A percentile compares a stretch with the other conserved stretches of the same genome.
Conservation (phyloP, 2,888 invertebrate genomes). For the Antheraea assamensis region DNA sequence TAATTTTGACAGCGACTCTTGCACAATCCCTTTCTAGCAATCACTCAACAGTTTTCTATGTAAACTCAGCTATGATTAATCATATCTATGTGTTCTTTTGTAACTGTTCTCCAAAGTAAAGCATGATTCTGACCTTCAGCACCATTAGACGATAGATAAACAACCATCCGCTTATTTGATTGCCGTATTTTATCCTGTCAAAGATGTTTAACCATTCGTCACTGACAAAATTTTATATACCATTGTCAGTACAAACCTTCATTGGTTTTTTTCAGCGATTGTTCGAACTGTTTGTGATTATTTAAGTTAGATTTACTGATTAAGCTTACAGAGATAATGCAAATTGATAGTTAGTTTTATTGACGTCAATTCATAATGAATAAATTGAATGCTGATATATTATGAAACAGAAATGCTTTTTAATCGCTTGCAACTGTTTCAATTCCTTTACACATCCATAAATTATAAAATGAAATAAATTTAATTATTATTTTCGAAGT, state of each 20-base stretch:
- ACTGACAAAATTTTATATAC: background rate
- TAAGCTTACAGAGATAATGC: background rate
- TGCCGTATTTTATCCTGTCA: background rate
- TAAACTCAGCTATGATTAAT: background rate
- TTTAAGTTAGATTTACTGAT: background rate
- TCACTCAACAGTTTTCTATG: background rate
- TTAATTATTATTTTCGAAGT: too few species aligned
- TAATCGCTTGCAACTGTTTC: too few species aligned
- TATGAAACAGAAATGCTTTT: too few species aligned
- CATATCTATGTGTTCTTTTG: background rate
- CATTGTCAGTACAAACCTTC: background rate
- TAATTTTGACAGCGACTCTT: background rate
- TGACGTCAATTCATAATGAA: background rate
- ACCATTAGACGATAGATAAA: slow-evolving; percentile 8
- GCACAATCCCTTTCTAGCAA: background rate
- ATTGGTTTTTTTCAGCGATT: background rate
- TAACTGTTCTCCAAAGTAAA: background rate
- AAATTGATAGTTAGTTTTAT: background rate
- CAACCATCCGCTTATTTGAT: background rate
- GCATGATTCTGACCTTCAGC: background rate
- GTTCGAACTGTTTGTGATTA: background rate
- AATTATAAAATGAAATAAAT: too few species aligned
- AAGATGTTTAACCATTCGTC: background rate
- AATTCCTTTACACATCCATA: too few species aligned
- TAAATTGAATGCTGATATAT: background rate